A percentile compares a stretch with the other conserved stretches of the same genome.
These are phyloP conservation scores for Xiphophorus maculatus DNA, from an alignment of 2,113 vertebrate species.

Conservation along the genomic window DNA sequence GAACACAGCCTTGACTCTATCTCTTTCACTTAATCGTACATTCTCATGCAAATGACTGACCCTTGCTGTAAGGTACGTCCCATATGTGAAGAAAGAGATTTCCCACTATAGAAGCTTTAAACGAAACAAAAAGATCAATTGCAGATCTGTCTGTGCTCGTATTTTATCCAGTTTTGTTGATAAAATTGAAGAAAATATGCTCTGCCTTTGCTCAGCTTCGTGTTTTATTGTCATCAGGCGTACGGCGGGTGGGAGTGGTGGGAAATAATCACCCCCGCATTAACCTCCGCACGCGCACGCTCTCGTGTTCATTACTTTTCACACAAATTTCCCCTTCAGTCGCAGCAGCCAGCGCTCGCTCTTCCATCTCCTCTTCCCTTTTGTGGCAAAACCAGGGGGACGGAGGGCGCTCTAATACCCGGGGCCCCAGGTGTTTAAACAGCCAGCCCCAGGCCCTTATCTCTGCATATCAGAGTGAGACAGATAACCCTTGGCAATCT, in stretches of 20 bases:
- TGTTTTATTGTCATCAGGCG: conserved; percentile 37
- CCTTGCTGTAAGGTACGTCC: conserved; percentile 72
- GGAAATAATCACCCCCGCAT: conserved; percentile 41
- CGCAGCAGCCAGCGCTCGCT: conserved; percentile 44
- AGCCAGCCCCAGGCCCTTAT: conserved; percentile 79
- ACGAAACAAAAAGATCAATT: conserved; percentile 46
- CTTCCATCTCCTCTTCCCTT: conserved; percentile 66
- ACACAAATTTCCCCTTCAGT: conserved; percentile 35
- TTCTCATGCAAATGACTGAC: conserved; percentile 76
- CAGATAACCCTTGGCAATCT: conserved; percentile 87
- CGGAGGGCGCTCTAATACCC: conserved; percentile 65
- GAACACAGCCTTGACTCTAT: conserved; percentile 73
- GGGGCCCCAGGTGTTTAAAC: conserved; percentile 77
- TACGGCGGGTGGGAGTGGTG: conserved; percentile 1
- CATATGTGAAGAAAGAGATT: conserved; percentile 66
- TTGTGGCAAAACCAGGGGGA: conserved; percentile 53
- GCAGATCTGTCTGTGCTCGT: conserved; percentile 29
- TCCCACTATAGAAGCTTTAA: conserved; percentile 61
- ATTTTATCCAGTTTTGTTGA: conserved; percentile 3
- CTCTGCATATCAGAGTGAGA: conserved; percentile 80
- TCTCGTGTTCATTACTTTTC: conserved; percentile 52
- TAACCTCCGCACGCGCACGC: conserved; percentile 52
- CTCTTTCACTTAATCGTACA: conserved; percentile 72
- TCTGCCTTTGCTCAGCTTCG: conserved; percentile 6
- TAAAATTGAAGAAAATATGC: background rate